Base-by-base conservation (phyloP, 1,140 invertebrate species). In the Drosophila melanogaster region DNA sequence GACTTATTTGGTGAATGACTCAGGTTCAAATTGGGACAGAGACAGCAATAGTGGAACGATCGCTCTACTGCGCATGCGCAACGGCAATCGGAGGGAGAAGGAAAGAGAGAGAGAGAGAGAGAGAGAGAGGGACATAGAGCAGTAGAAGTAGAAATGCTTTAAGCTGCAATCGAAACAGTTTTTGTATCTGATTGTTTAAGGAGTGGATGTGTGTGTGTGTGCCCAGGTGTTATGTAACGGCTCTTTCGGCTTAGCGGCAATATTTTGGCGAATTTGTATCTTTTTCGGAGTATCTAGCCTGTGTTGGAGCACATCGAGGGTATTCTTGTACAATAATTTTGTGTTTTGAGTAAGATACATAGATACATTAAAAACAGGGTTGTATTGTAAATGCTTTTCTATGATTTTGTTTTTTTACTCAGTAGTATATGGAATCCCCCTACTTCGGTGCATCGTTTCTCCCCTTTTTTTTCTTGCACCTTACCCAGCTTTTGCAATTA, bases 181-280 rank as follows among this genome's bases (percentile, higher is more conserved):
- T 54, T 56, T 46, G 47, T 79, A 33, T 40, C 40, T 55, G 17
- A 61, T 53, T 61, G 64, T 60, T 74, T 58, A 61, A 58, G 61
- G 51, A 8, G 8, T 8, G 60, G 41, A 33, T 44, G 35, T 38
- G 15, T 49, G 7, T 49, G 33, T 67, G 78, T 30, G 35, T 61
- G 53, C 76, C 55, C 61, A 71, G 71, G 57, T 73, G 71, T 89
- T 79, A 89, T 89, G 84, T 83, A 87, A 87, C 79, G 84, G 79
- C 74, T 70, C 79, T 79, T 87, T 80, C 47, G 73, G 47, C 77
- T 80, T 80, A 86, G 70, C 81, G 69, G 77, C 61, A 53, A 66
- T 80, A 78, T 70, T 80, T 62, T 56, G 44, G 38, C 33, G 46
- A 67, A 51, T 81, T 65, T 69, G 35, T 69, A 65, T 56, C 33